Evolutionary conservation across 2,113 vertebrate genomes (phyloP).

Genomic region (Emydura subglobosa): DNA sequence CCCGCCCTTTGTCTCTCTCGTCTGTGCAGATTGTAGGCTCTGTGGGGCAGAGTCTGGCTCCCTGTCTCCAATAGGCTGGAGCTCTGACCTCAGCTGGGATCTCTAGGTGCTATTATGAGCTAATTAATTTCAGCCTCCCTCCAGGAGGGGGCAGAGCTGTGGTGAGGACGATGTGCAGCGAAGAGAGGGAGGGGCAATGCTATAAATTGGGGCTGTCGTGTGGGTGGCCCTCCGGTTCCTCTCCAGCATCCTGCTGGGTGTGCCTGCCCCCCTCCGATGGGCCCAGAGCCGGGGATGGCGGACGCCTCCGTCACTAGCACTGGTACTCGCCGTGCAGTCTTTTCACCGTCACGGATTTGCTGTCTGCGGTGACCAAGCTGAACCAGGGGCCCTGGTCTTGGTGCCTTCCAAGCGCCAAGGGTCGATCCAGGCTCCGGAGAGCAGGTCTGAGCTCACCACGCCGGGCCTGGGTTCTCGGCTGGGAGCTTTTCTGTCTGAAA

Average conservation of each 20-base stretch:
- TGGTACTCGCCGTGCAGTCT: background rate
- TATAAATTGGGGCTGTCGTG: background rate
- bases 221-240: background rate
- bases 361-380: background rate
- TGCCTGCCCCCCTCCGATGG: background rate
- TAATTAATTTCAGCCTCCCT: background rate
- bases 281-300: background rate
- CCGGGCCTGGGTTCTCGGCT: no score
- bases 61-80: background rate
- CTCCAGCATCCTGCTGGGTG: background rate
- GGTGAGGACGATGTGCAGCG: background rate
- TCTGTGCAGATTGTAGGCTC: background rate
- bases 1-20: background rate
- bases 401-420: background rate
- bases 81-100: no score
- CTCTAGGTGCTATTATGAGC: background rate
- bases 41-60: background rate
- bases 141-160: background rate
- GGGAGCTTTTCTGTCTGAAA: background rate
- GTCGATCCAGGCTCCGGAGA: background rate
- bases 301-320: background rate
- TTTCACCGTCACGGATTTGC: background rate
- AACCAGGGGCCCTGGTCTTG: background rate
- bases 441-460: background rate
- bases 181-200: background rate